A percentile compares a stretch with the other conserved stretches of the same genome.
phyloP scores from a whole-genome alignment of 2,888 invertebrate species.

The Tetragonisca angustula region DNA sequence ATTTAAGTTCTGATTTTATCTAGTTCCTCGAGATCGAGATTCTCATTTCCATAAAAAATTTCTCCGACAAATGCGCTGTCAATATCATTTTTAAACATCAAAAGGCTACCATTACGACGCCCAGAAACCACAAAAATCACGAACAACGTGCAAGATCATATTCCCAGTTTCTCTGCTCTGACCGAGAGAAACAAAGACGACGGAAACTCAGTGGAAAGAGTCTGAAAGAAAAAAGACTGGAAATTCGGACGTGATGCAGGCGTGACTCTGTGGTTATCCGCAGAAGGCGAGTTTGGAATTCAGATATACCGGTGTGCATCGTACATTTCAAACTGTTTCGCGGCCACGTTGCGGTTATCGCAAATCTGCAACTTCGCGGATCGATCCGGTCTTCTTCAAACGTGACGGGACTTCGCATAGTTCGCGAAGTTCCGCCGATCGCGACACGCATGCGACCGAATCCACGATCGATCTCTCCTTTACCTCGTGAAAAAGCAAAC shows the following conservation, averaged over 20 bases:
- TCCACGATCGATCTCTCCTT: slow-evolving; percentile 15
- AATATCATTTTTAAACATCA: too few species aligned
- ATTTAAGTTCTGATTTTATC: too few species aligned
- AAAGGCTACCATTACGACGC: too few species aligned
- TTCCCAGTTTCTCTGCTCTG: too few species aligned
- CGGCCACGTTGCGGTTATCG: slow-evolving; percentile 21
- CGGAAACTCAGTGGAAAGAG: background rate
- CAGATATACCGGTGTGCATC: background rate
- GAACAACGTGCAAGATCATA: background rate
- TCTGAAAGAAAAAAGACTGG: background rate
- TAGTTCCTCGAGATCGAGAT: too few species aligned
- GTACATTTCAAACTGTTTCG: slow-evolving; percentile 8
- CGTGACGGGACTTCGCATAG: slow-evolving; percentile 36
- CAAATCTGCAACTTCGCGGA: slow-evolving; percentile 22
- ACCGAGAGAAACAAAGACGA: background rate
- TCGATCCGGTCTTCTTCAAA: slow-evolving; percentile 14
- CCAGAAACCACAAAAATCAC: background rate
- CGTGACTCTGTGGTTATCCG: background rate
- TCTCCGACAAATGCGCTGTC: too few species aligned
- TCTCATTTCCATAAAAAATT: too few species aligned
- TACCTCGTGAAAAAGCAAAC: background rate
- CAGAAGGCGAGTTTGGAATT: background rate
- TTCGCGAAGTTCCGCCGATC: slow-evolving; percentile 29
- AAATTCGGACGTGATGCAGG: background rate
- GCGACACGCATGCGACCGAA: slow-evolving; percentile 18